Base-by-base conservation (phyloP, 1,140 invertebrate genomes). In the Potamilus streckersoni region DNA sequence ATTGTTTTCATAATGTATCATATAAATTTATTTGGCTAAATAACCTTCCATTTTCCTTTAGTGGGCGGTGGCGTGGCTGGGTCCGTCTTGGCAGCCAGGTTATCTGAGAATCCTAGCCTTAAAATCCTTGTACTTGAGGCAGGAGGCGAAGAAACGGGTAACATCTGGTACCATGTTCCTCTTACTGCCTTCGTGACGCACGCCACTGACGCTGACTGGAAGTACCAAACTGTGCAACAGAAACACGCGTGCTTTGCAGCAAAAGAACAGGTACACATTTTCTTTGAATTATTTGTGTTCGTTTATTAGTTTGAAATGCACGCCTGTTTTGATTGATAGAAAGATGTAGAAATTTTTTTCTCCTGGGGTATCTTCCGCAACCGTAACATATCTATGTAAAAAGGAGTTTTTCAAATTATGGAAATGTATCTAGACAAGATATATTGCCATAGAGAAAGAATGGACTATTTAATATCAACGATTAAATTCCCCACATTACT, bases 11-110 rank as follows among this genome's bases (percentile, higher is more conserved):
- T 62, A 23, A 11, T 14, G 19, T 23, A 62, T 62, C 23, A n/a
- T 19, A 11, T 4, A 62, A n/a, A 62, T 8, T 62, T 62, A 11
- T 14, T 19, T 62, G 3, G 13, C 23, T 8, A n/a, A 62, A 62
- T 62, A 62, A 62, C 14, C 12, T 2, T n/a, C 56, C 16, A 49
- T n/a, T 69, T 16, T 69, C 19, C 64, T 79, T n/a, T 96, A 74
- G 93, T 99, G n/a, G 97, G 97, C 0, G 95, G 94, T 2, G 97
- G 97, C 15, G 98, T 97, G 0, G 96, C 97, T 83, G 97, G 96
- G 0, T 95, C 96, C 11, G 97, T 98, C 20, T 91, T 99, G 14
- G 97, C 97, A 0, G 98, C 94, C 89, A 92, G 97, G n/a, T 90
- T 99, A 27, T 95, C 95, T 0, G 97, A 98, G 83, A 88, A 93